A percentile compares a stretch with the other conserved stretches of the same genome.
Conservation (phyloP, 2,888 invertebrate genomes). For the Agonopterix arenella region DNA sequence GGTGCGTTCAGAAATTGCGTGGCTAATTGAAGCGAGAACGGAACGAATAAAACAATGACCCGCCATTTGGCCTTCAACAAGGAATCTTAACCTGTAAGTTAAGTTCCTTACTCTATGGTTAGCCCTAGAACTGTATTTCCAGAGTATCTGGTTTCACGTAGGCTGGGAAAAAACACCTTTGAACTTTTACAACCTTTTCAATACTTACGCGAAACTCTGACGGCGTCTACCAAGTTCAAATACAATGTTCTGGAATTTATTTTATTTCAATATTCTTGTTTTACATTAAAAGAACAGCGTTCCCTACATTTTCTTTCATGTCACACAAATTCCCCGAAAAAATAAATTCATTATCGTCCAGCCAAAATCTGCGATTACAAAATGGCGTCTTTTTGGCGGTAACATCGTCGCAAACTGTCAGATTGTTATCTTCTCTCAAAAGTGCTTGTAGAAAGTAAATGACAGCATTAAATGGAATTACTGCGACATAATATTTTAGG, state of each 20-base stretch:
- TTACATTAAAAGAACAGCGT: no score
- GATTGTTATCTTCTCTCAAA: conserved; percentile 33
- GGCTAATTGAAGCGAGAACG: conserved; percentile 32
- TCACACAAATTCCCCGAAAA: no score
- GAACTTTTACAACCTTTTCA: no score
- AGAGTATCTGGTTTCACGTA: no score
- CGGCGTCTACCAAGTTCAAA: no score
- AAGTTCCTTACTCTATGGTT: no score
- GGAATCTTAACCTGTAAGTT: conserved; percentile 10
- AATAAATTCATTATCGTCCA: conserved; percentile 5
- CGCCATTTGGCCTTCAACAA: conserved; percentile 26
- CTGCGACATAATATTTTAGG: conserved; percentile 23
- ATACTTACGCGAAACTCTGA: no score
- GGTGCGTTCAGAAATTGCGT: conserved; percentile 20
- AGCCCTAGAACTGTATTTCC: no score
- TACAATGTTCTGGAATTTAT: no score
- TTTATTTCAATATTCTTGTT: no score
- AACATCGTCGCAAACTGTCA: conserved; percentile 18
- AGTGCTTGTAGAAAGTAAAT: conserved; percentile 32
- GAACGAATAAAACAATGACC: conserved; percentile 46
- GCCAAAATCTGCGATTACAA: conserved; percentile 24
- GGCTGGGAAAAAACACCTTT: no score
- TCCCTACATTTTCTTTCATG: no score
- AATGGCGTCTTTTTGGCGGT: conserved; percentile 37
- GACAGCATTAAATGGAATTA: conserved; percentile 38